Evolutionary conservation across 2,888 invertebrate species (phyloP).

Genomic region (Enchytraeus crypticus): DNA sequence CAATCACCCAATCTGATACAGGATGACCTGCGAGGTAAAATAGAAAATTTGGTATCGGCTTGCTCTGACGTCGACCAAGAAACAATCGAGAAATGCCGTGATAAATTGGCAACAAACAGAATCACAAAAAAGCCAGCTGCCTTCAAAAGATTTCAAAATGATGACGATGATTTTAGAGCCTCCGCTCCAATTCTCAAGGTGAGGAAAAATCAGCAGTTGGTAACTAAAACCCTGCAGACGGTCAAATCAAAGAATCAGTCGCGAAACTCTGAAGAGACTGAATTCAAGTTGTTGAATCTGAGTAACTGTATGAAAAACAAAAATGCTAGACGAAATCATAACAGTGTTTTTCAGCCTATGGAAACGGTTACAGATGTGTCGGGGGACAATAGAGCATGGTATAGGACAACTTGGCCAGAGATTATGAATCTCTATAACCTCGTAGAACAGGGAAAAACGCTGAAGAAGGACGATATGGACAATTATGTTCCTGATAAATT

Average conservation of each 20-base stretch:
- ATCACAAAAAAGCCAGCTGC: background rate
- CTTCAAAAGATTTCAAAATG: background rate
- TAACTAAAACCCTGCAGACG: background rate
- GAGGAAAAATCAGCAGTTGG: background rate
- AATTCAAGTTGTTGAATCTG: background rate
- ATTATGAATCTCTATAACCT: background rate
- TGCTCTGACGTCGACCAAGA: background rate
- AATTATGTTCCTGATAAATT: background rate
- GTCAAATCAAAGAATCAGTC: background rate
- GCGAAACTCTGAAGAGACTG: background rate
- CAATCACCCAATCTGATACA: background rate
- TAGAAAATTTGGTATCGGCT: background rate
- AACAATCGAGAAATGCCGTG: background rate
- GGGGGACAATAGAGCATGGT: background rate
- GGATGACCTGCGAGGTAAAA: background rate
- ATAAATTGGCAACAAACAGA: background rate
- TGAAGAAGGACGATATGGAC: background rate
- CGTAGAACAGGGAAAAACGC: background rate
- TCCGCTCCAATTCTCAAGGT: background rate
- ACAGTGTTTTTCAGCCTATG: background rate
- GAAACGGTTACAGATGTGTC: background rate
- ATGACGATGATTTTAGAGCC: background rate
- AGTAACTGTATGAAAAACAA: background rate
- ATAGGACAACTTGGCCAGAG: background rate
- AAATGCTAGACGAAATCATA: background rate